Evolutionary conservation across 2,113 vertebrate genomes (phyloP), one percentile per base, ranked within the genome.

Genomic region (Toxotes chatareus): DNA sequence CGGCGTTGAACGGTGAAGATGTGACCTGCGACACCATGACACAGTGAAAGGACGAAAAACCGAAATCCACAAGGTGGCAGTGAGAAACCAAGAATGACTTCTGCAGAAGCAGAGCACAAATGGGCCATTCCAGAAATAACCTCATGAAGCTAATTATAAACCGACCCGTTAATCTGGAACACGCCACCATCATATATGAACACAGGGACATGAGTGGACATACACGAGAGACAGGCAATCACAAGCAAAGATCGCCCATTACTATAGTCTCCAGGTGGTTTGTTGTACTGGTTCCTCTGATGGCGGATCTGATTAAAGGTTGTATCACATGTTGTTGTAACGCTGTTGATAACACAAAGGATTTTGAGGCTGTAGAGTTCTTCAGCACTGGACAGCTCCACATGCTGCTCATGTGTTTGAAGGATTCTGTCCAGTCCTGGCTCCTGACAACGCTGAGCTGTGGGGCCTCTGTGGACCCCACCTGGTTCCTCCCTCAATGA

Each of bases 11-110:
- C 3, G 60, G 53, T 84, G 66, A 88, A 83, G 75, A 87, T 71
- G 69, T 77, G 67, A 80, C 73, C 76, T 32, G 27, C 38, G 64
- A 77, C 74, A 86, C 14, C 23, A 75, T 61, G 56, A 53, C 79
- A 73, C 69, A 2, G 31, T 62, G 42, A 46, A 14, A 32, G 79
- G 77, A 38, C 42, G 9, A 51, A 34, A 44, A 36, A 11, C 12
- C 19, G 0, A 40, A 42, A 23, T 73, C 94, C 95, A 93, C 94
- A 87, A 91, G 95, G 92, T 93, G 95, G 95, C 95, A 91, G 88
- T 89, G 89, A 84, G 80, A 86, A 93, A 86, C 92, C 93, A 92
- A 76, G 71, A 91, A 93, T 91, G 79, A 62, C 17, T 84, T 72
- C 47, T 73, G 13, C 46, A 56, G 44, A 77, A 32, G 67, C 60